These are phyloP conservation scores for Aphodius granarius DNA, from an alignment of 2,888 invertebrate genomes.

Conservation along the genomic window DNA sequence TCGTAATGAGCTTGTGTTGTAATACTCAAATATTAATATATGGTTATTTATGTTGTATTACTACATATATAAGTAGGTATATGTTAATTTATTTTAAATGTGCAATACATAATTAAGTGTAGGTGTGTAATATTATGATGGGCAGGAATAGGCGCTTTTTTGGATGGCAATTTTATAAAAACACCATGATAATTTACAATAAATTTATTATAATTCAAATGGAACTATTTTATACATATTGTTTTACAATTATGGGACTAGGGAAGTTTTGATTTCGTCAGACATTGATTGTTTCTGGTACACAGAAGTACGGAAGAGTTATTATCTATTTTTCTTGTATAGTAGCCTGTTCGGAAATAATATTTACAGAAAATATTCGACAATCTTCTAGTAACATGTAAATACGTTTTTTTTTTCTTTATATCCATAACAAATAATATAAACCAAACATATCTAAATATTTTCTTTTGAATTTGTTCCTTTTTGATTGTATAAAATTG, in stretches of 20 bases:
- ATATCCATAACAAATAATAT: neutral
- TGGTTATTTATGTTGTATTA: neutral
- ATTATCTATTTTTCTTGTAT: conserved; percentile 30
- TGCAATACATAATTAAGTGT: conserved; percentile 13
- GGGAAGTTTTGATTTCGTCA: conserved; percentile 43
- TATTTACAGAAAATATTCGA: conserved; percentile 22
- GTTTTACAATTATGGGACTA: conserved; percentile 43
- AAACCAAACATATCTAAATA: conserved; percentile 11
- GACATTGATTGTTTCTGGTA: conserved; percentile 47
- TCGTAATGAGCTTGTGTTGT: too few species aligned
- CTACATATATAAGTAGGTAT: neutral
- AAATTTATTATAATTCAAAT: conserved; percentile 39
- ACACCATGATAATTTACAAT: conserved; percentile 31
- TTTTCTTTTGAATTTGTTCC: conserved; percentile 4
- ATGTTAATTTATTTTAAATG: conserved; percentile 4
- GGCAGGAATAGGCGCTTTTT: conserved; percentile 11
- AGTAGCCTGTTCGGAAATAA: conserved; percentile 21
- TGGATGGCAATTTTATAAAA: conserved; percentile 16
- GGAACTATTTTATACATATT: conserved; percentile 46
- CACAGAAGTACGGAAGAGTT: conserved; percentile 41
- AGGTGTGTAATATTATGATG: conserved; percentile 11
- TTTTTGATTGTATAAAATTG: conserved; percentile 47
- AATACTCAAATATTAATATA: neutral
- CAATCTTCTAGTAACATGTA: conserved; percentile 17
- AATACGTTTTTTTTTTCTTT: conserved; percentile 1